Evolutionary conservation across 2,888 invertebrate genomes (phyloP), one percentile per base, ranked within the genome.

Genomic region (Dione vanillae): DNA sequence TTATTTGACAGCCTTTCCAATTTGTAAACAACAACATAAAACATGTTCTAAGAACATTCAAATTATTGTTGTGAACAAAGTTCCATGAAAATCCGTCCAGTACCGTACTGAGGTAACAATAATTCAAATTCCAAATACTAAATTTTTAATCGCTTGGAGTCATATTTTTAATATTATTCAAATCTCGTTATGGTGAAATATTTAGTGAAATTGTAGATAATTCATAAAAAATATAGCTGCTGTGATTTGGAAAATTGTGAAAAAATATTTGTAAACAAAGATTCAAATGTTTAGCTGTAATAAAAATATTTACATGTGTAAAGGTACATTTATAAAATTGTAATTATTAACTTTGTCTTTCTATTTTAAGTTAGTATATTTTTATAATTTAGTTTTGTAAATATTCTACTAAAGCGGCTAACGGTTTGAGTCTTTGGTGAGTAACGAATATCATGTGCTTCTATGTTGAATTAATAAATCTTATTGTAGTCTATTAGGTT

Each of bases 401-500:
- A 70, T 45, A 69, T 73, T 69, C n/a, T 19, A 65, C 27, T 51
- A 35, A 49, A 71, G 43, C 58, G 41, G 40, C 66, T 66, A 71
- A 65, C 61, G 69, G 54, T 74, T 75, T 75, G 68, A 72, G 71
- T 66, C 70, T 58, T 66, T 61, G 74, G 61, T 67, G 49, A 20
- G 43, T 47, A 43, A 66, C 62, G 67, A 69, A 54, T 68, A 67
- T 68, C 62, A 83, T 82, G 81, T 84, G 88, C 89, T 88, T 89
- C 84, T 86, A 86, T 86, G 86, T 89, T 88, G 86, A 84, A 86
- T 86, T 86, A 87, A 87, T 88, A 89, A 88, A 89, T 87, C 86
- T 88, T 86, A 87, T 86, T 87, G 87, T 89, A 89, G 89, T 83
- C 84, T 78, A 78, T 70, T 73, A 70, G 67, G 74, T 73, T 75